Conservation (phyloP, 2,888 invertebrate species). For the Callinectes sapidus region DNA sequence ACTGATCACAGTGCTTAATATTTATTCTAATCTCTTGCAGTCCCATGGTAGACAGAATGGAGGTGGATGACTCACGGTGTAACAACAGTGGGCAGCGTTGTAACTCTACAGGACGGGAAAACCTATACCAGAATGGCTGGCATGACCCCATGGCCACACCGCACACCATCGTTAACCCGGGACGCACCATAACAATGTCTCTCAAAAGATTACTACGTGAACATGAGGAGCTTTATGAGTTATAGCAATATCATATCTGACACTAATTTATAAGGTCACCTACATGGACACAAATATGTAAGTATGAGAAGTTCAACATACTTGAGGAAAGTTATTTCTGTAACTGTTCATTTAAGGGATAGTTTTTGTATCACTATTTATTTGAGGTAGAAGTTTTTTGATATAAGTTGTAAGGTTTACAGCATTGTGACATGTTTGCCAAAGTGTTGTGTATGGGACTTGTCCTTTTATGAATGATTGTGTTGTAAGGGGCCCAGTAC, state of each 20-base stretch:
- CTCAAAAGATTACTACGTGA: constrained; percentile 70
- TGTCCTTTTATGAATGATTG: not conserved
- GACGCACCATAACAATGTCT: constrained; percentile 70
- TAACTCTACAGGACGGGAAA: constrained; percentile 58
- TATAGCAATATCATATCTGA: constrained; percentile 52
- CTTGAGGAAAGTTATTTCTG: not conserved
- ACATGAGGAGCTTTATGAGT: constrained; percentile 70
- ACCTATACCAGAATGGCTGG: constrained; percentile 66
- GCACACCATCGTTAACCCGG: constrained; percentile 61
- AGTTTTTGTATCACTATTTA: not conserved
- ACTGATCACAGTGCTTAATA: not conserved
- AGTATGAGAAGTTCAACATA: not conserved
- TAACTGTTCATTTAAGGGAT: not conserved
- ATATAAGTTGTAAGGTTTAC: not conserved
- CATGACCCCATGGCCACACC: constrained; percentile 67
- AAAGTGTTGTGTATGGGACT: not conserved
- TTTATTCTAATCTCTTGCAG: constrained; percentile 47
- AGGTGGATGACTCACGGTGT: constrained; percentile 65
- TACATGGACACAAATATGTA: constrained; percentile 15
- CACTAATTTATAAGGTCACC: not conserved
- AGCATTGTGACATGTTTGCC: not conserved
- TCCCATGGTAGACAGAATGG: constrained; percentile 70
- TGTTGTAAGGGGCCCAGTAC: not conserved
- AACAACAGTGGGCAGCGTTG: constrained; percentile 44
- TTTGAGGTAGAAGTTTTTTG: not conserved